Percentiles rank a stretch among this genome's conserved stretches.
Evolutionary conservation across 2,113 vertebrate genomes (phyloP).

Genomic region (Riparia riparia): DNA sequence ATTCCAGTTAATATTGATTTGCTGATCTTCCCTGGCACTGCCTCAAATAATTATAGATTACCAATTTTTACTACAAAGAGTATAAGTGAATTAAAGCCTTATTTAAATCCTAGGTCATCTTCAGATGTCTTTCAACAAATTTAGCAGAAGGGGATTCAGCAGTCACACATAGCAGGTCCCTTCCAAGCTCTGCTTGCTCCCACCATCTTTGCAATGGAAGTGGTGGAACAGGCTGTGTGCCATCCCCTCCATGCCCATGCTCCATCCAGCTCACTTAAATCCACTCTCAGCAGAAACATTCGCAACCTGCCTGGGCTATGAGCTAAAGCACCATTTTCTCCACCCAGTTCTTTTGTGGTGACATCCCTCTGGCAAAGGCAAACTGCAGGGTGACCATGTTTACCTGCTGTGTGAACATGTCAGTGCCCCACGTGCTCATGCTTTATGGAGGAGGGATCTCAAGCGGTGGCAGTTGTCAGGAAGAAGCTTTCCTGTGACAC

Average conservation of each 20-base stretch:
- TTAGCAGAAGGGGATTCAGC: not conserved
- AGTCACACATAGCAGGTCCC: fast-evolving
- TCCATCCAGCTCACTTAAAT: not conserved
- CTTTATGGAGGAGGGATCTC: not conserved
- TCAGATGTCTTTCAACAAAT: not conserved
- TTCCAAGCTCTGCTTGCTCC: not conserved
- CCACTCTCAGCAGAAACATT: not conserved
- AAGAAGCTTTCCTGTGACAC: not conserved
- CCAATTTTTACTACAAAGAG: not conserved
- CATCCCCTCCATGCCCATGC: not conserved
- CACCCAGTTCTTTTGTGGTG: not conserved
- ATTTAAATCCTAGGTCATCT: not conserved
- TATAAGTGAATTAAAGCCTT: not conserved
- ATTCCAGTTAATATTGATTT: slow-evolving; percentile 17
- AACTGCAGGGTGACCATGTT: fast-evolving
- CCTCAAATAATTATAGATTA: not conserved
- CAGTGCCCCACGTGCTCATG: fast-evolving
- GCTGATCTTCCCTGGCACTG: not conserved
- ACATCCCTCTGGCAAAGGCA: not conserved
- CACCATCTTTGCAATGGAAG: fast-evolving
- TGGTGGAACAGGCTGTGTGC: not conserved
- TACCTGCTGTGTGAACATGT: not conserved
- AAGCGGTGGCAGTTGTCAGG: not conserved
- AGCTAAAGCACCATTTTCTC: not conserved
- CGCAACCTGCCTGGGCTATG: not conserved